Evolutionary conservation across 2,797 vertebrate species (phyloP), one percentile per base, ranked within the genome.

Genomic region (Lemur catta): DNA sequence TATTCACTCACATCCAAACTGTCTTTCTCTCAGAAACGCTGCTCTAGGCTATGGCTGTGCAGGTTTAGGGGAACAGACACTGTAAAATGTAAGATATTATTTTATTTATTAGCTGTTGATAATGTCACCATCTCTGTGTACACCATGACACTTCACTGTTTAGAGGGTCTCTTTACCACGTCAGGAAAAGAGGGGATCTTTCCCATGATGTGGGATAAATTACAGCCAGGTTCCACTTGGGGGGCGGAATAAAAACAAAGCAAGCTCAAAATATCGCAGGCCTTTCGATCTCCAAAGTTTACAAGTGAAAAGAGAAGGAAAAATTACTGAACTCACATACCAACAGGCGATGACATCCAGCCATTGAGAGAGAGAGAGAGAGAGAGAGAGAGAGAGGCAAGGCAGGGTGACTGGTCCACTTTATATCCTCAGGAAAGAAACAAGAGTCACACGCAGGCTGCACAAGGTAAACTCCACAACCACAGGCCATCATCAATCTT

Each of bases 61-160:
- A 26, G 48, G 80, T 41, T 11, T 2, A 2, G 38, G 2, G 30
- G 20, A 30, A 43, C 75, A 57, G 59, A 26, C 55, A 33, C 35
- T 18, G 22, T 15, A 59, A 15, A 52, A 41, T 5, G 17, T 71
- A 28, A 95, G 78, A 48, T 74, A 24, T n/a, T 69, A 30, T 92
- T 87, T 74, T 48, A 89, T 88, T 95, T 92, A 85, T 50, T 81
- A 75, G 78, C 46, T 94, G 52, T 35, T 63, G 33, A 28, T 35
- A 41, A 89, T 35, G 61, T 63, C 65, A 87, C 26, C 65, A 59
- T 38, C 72, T 38, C 20, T 20, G 57, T 80, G 38, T 33, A 28
- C 13, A 22, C 57, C 38, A 2, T 13, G 63, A 71, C 18, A 52
- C n/a, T 9, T 65, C 84, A 84, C 80, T 85, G 95, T 92, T 91